phyloP scores from a whole-genome alignment of 2,888 invertebrate genomes.

The Tenthredo distinguenda region DNA sequence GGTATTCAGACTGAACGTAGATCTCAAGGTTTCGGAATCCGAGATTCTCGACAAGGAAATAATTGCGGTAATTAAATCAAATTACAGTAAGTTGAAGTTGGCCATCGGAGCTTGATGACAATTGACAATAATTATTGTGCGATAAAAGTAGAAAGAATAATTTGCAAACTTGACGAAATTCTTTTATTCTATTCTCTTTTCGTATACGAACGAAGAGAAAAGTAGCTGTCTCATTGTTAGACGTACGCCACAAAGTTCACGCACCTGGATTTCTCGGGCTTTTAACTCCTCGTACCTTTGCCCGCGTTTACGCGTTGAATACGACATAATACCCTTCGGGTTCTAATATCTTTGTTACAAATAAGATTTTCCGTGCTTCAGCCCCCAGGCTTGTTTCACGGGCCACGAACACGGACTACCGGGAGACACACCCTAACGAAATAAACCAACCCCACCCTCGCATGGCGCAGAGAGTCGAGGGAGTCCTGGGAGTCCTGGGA shows the following conservation, averaged over 20 bases:
- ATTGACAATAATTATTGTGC: background rate
- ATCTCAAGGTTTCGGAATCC: background rate
- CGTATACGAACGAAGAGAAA: background rate
- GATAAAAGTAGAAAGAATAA: background rate
- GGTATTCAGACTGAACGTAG: conserved; percentile 13
- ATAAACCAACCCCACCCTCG: conserved; percentile 8
- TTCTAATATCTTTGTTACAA: conserved; percentile 39
- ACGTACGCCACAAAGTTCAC: background rate
- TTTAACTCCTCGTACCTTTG: conserved; percentile 26
- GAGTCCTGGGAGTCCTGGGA: conserved; percentile 44
- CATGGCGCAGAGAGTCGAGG: background rate
- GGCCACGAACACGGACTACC: conserved; percentile 35
- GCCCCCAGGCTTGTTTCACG: conserved; percentile 37
- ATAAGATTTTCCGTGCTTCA: conserved; percentile 49
- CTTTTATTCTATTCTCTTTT: background rate
- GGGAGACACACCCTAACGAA: conserved; percentile 35
- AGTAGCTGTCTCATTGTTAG: background rate
- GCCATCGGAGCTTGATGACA: background rate
- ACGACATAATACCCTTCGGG: conserved; percentile 38
- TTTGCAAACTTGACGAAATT: background rate
- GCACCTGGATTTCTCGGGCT: conserved; percentile 21
- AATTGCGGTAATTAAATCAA: conserved; percentile 11
- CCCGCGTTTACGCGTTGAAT: conserved; percentile 4
- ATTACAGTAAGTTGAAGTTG: background rate
- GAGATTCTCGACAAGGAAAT: background rate